A percentile compares a stretch with the other conserved stretches of the same genome.
phyloP scores from a whole-genome alignment of 2,113 vertebrate genomes.

The Procapra przewalskii region DNA sequence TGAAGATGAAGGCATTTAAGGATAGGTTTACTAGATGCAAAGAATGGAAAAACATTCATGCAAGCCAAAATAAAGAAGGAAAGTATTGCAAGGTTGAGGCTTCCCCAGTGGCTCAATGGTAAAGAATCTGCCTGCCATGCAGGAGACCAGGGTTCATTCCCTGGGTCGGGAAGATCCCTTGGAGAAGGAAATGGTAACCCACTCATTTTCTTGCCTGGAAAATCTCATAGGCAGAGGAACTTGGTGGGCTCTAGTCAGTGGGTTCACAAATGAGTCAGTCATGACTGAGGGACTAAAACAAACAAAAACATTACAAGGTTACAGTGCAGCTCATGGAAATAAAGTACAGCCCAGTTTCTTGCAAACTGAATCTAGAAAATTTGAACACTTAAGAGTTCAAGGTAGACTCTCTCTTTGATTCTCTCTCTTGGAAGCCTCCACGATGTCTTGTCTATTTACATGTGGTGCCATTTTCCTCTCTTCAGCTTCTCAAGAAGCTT shows the following conservation, averaged over 20 bases:
- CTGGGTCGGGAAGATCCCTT: neutral
- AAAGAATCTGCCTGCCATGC: neutral
- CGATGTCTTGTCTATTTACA: neutral
- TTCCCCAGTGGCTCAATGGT: neutral
- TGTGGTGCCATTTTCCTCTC: neutral
- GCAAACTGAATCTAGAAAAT: neutral
- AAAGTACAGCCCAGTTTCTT: neutral
- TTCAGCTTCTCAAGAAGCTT: neutral
- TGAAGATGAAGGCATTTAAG: slow-evolving; percentile 52
- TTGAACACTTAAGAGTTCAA: neutral
- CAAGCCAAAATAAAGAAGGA: neutral
- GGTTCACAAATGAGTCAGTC: neutral
- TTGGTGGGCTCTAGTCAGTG: neutral
- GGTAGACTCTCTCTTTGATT: neutral
- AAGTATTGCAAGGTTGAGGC: neutral
- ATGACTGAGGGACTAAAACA: neutral
- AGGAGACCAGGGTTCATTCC: neutral
- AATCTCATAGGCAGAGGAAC: neutral
- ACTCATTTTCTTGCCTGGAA: neutral
- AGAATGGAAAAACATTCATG: slow-evolving; percentile 16
- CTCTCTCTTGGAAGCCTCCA: neutral
- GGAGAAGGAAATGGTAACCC: neutral
- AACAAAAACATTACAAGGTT: neutral
- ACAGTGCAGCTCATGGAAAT: neutral
- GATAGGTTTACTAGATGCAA: slow-evolving; percentile 19